Base-by-base conservation (phyloP, 2,888 invertebrate genomes). In the Athalia rosae region DNA sequence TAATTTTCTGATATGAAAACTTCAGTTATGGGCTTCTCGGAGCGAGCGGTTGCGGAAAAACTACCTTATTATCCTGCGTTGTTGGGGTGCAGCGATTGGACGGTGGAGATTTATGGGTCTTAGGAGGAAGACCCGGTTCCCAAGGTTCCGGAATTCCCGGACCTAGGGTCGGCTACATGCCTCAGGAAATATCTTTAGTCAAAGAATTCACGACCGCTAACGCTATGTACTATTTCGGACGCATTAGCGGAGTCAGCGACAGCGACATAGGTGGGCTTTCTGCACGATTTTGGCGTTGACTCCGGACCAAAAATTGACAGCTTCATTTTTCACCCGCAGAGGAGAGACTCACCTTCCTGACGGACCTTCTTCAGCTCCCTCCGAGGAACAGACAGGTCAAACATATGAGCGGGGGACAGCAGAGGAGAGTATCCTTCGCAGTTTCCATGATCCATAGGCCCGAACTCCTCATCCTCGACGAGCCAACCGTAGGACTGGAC, bases 401-500 rank as follows among this genome's bases (percentile, higher is more conserved):
- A 85, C 91, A 94, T 79, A 92, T 95, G 85, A 97, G 97, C 82
- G 98, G 98, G 5, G 98, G 98, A 0, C 98, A 98, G 89, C 96
- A 97, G 90, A 91, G 98, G 79, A 91, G 98, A 74, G 95, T 98
- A 0, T 98, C 98, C 0, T 93, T 98, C 81, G 97, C 97, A 0
- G 96, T 95, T 4, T 96, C 98, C 0, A 90, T 98, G 86, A 93
- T 98, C 0, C 97, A 98, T 86, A 95, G 95, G 82, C 98, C 98
- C 0, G 95, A 97, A 88, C 90, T 98, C 48, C 91, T 98, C 47
- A 97, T 98, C 79, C 90, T 98, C 84, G 98, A 98, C 86, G 98
- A 98, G 87, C 98, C 98, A 0, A 98, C 98, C 0, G 98, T 97
- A n/a, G 98, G 98, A 0, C 92, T 98, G 78, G 98, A 98, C 91